Evolutionary conservation across 2,888 invertebrate species (phyloP).

Genomic region (Meiosimyza platycephala): DNA sequence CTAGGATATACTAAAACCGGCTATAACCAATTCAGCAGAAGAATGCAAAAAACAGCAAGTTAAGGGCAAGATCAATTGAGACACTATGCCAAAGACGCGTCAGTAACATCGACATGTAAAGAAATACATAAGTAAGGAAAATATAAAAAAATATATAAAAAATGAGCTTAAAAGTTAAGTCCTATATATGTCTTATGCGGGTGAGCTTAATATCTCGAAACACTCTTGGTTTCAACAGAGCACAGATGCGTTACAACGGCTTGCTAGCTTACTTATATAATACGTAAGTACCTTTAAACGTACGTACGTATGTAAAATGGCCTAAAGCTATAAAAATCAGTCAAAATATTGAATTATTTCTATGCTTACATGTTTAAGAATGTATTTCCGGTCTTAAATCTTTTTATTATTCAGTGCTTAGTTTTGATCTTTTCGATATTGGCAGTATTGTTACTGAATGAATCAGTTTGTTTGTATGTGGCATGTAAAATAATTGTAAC

Average conservation of each 20-base stretch:
- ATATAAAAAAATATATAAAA: background rate
- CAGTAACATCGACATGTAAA: background rate
- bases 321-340: conserved; percentile 22
- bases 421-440: too few relatives aligned
- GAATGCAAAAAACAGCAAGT: background rate
- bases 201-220: conserved; percentile 1
- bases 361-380: conserved; percentile 30
- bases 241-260: background rate
- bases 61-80: conserved; percentile 30
- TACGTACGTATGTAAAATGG: background rate
- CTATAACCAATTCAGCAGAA: background rate
- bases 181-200: conserved; percentile 19
- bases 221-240: conserved; percentile 24
- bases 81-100: conserved; percentile 19
- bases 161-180: too few relatives aligned
- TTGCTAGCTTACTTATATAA: background rate
- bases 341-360: conserved; percentile 35
- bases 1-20: background rate
- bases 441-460: too few relatives aligned
- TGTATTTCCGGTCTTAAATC: conserved; percentile 36
- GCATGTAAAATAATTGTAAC: conserved; percentile 22
- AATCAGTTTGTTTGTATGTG: background rate
- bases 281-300: background rate
- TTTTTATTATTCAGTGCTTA: background rate
- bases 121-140: conserved; percentile 3